Base-by-base conservation (phyloP, 2,113 vertebrate genomes). In the Bubo scandiacus region DNA sequence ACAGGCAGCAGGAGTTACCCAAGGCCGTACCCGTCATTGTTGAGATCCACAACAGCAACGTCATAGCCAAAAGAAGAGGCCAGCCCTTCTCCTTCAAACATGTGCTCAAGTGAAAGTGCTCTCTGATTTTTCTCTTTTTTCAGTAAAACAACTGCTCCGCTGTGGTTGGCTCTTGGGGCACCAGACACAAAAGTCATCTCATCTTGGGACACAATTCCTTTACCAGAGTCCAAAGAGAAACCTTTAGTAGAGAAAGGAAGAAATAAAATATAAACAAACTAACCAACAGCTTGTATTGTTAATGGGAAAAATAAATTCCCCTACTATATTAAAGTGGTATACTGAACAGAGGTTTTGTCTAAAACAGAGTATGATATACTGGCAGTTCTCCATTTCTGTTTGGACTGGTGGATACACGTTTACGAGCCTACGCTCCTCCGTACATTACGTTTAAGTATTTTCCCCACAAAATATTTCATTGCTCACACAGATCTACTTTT, bases 31-130 rank as follows among this genome's bases (percentile, higher is more conserved):
- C 99, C 98, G 11, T 99, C 99, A 47, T 85, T 97, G 83, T 99
- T 99, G 80, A 99, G 99, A 96, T 99, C 99, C 52, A 99, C 99
- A 77, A 99, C 99, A 9, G 99, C 98, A 84, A 99, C 98, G 10
- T 99, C 99, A 18, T 99, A 99, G 96, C 99, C 99, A 36, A 99
- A 99, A 1, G 99, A 99, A 59, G 99, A 99, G 9, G 98, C 99
- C 94, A 99, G 97, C 16, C 99, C 99, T 61, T 99, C 99, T 36
- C 99, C 99, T 62, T 98, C 97, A 75, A 99, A 98, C 55, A 98
- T 98, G 95, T 99, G 97, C 81, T 99, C 99, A 2, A 98, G 96
- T 6, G 98, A 97, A 57, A 99, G 98, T 2, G 97, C 97, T 74
- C 96, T 95, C 45, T 98, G 98, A 55, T 95, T 72, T 8, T 97